These are phyloP conservation scores for Acanthacorydalis orientalis DNA, from an alignment of 2,888 invertebrate species.

Conservation along the genomic window DNA sequence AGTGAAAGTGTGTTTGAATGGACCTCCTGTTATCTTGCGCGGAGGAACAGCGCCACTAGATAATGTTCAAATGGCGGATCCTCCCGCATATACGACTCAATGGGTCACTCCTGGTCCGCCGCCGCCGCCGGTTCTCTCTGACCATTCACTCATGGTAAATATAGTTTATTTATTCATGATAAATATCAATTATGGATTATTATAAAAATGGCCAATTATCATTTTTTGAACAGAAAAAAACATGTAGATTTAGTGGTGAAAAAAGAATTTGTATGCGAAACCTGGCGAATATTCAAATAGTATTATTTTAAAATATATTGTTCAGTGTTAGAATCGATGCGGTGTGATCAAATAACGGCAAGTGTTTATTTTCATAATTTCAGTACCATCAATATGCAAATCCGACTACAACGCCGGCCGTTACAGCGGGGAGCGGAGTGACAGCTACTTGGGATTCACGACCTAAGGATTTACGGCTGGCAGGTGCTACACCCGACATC, in stretches of 20 bases:
- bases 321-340: no score
- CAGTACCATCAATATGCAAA: constrained; percentile 30
- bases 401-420: constrained; percentile 28
- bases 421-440: neutral
- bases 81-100: constrained; percentile 14
- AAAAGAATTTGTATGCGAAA: no score
- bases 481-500: constrained; percentile 21
- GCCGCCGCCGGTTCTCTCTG: constrained; percentile 2
- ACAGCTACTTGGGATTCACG: constrained; percentile 39
- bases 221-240: no score
- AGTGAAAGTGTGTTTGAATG: constrained; percentile 5
- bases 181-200: no score
- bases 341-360: no score
- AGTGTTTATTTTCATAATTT: constrained; percentile 8
- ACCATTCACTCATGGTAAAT: neutral
- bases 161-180: no score
- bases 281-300: no score
- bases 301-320: no score
- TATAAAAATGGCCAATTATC: no score
- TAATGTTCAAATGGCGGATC: neutral
- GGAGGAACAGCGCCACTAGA: neutral
- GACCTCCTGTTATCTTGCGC: constrained; percentile 4
- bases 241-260: no score
- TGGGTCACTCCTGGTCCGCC: constrained; percentile 30
- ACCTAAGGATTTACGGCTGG: constrained; percentile 26